Evolutionary conservation across 2,888 invertebrate species (phyloP).

Genomic region (Fragum fragum): DNA sequence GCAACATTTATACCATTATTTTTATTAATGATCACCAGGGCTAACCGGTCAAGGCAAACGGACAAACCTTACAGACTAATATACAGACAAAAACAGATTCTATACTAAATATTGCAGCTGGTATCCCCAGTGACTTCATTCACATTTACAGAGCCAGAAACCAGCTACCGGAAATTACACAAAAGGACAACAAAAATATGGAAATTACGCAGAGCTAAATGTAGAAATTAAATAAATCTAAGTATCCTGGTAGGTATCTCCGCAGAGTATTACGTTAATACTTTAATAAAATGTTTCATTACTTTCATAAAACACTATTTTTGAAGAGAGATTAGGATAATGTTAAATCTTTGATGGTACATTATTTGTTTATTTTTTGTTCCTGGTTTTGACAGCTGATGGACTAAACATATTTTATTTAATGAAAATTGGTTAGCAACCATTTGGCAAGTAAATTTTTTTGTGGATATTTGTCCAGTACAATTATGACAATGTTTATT

Average conservation of each 20-base stretch:
- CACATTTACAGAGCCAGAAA: not conserved
- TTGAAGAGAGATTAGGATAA: not conserved
- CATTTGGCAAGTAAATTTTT: too few species aligned
- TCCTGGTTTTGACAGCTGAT: slow-evolving; percentile 6
- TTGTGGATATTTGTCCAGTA: too few species aligned
- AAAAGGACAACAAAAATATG: not conserved
- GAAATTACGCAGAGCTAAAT: slow-evolving; percentile 3
- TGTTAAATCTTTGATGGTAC: not conserved
- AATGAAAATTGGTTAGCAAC: not conserved
- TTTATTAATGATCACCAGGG: too few species aligned
- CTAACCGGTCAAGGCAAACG: too few species aligned
- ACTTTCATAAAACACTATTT: not conserved
- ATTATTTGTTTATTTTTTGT: not conserved
- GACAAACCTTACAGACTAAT: too few species aligned
- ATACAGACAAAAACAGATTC: too few species aligned
- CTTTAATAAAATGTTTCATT: not conserved
- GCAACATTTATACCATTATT: too few species aligned
- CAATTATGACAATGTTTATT: too few species aligned
- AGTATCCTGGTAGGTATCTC: not conserved
- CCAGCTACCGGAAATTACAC: not conserved
- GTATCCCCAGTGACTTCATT: too few species aligned
- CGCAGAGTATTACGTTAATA: not conserved
- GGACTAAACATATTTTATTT: not conserved
- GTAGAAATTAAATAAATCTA: not conserved
- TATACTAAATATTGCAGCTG: too few species aligned